A percentile compares a stretch with the other conserved stretches of the same genome.
Evolutionary conservation across 1,140 invertebrate species (phyloP).

Genomic region (Zaprionus davidi): DNA sequence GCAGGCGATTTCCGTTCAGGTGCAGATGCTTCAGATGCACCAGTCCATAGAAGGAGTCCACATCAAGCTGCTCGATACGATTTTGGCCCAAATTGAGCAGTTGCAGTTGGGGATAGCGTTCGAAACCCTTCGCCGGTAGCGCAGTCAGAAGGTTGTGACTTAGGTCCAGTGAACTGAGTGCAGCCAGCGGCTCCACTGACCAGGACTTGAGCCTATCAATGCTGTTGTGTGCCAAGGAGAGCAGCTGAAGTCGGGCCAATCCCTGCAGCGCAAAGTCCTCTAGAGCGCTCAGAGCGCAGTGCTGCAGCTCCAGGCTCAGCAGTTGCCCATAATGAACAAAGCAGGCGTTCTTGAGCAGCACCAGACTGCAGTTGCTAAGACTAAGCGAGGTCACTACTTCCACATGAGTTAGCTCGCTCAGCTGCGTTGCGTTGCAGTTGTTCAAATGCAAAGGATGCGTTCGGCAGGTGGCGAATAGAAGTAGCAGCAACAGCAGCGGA

Average conservation of each 20-base stretch:
- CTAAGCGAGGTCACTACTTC: slow-evolving; percentile 42
- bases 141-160: slow-evolving; percentile 58
- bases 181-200: slow-evolving; percentile 61
- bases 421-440: slow-evolving; percentile 47
- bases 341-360: slow-evolving; percentile 59
- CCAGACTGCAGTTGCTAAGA: slow-evolving; percentile 64
- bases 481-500: slow-evolving; percentile 27
- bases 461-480: slow-evolving; percentile 10
- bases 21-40: slow-evolving; percentile 69
- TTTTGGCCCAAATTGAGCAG: slow-evolving; percentile 68
- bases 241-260: slow-evolving; percentile 46
- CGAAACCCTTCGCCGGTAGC: slow-evolving; percentile 45
- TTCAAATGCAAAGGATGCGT: slow-evolving; percentile 48
- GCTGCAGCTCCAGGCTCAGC: slow-evolving; percentile 54
- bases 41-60: slow-evolving; percentile 56
- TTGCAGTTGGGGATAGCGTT: slow-evolving; percentile 71
- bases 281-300: slow-evolving; percentile 49
- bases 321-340: slow-evolving; percentile 65
- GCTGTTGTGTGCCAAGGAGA: slow-evolving; percentile 70
- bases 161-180: slow-evolving; percentile 58
- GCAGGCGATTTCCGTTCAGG: slow-evolving; percentile 65
- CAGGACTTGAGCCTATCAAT: slow-evolving; percentile 61
- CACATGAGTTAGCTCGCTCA: slow-evolving; percentile 17
- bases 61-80: slow-evolving; percentile 54
- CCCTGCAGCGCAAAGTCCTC: slow-evolving; percentile 68